Percentiles rank a stretch among this genome's conserved stretches.
phyloP scores from a whole-genome alignment of 1,140 invertebrate species.

The Melanaphis sacchari region DNA sequence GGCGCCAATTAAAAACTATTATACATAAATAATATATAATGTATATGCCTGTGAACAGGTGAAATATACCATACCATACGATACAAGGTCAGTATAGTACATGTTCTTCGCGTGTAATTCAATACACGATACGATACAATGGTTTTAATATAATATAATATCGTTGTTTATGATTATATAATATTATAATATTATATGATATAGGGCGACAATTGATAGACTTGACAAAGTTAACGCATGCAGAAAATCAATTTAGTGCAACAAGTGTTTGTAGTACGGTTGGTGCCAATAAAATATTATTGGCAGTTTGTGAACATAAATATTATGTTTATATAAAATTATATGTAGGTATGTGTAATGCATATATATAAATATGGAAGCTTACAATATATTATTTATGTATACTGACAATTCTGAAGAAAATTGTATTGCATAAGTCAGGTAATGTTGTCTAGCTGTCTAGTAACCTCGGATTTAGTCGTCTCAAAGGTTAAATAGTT shows the following conservation, averaged over 20 bases:
- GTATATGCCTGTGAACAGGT: not conserved
- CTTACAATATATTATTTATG: not conserved
- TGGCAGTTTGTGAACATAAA: not conserved
- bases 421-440: not conserved
- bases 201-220: not conserved
- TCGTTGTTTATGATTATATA: not conserved
- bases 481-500: not conserved
- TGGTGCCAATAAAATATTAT: slow-evolving; percentile 27
- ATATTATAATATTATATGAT: not conserved
- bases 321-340: not conserved
- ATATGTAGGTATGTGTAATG: not conserved
- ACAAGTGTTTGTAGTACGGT: not conserved
- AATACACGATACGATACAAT: not conserved
- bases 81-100: slow-evolving; percentile 4
- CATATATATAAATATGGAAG: not conserved
- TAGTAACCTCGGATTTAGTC: not conserved
- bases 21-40: not conserved
- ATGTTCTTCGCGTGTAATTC: not conserved
- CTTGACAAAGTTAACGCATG: not conserved
- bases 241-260: slow-evolving; percentile 30
- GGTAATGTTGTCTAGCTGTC: not conserved
- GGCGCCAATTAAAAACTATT: slow-evolving; percentile 1
- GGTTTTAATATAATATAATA: not conserved
- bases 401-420: not conserved
- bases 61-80: not conserved